Conservation (phyloP, 2,888 invertebrate genomes). For the Drosophila buzzatii region DNA sequence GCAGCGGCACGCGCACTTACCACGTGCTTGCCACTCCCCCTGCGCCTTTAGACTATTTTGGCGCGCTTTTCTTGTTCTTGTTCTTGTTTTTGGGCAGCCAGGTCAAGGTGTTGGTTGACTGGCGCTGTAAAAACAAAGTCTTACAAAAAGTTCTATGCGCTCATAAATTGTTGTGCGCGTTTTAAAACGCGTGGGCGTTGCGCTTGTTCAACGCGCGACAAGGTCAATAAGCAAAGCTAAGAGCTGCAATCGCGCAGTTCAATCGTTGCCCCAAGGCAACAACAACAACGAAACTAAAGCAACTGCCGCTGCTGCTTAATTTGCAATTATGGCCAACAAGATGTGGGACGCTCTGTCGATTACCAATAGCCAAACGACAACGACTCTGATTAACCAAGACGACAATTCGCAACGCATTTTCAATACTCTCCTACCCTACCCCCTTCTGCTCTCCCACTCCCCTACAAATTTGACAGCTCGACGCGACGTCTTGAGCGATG, state of each 20-base stretch:
- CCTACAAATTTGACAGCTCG: constrained; percentile 38
- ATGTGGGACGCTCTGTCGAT: constrained; percentile 61
- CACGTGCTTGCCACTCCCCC: constrained; percentile 41
- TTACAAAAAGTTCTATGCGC: constrained; percentile 42
- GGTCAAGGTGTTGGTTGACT: constrained; percentile 51
- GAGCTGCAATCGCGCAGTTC: constrained; percentile 64
- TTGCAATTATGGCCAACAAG: constrained; percentile 66
- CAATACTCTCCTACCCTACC: neutral
- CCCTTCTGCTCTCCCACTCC: neutral
- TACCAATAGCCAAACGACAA: constrained; percentile 17
- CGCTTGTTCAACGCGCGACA: constrained; percentile 27
- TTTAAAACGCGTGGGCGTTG: constrained; percentile 44
- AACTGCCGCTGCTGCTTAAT: constrained; percentile 60
- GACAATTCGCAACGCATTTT: constrained; percentile 68
- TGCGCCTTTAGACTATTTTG: constrained; percentile 14
- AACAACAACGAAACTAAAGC: constrained; percentile 20
- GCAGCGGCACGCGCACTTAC: constrained; percentile 58
- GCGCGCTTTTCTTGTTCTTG: constrained; percentile 34
- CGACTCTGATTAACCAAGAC: constrained; percentile 24
- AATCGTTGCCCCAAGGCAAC: constrained; percentile 66
- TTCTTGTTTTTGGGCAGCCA: neutral
- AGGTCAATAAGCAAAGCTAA: constrained; percentile 34
- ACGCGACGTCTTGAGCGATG: constrained; percentile 51
- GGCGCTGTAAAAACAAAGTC: constrained; percentile 3
- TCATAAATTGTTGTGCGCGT: constrained; percentile 16